Percentiles rank a stretch among this genome's conserved stretches.
Evolutionary conservation across 2,888 invertebrate genomes (phyloP).

Genomic region (Phengaris alcon): DNA sequence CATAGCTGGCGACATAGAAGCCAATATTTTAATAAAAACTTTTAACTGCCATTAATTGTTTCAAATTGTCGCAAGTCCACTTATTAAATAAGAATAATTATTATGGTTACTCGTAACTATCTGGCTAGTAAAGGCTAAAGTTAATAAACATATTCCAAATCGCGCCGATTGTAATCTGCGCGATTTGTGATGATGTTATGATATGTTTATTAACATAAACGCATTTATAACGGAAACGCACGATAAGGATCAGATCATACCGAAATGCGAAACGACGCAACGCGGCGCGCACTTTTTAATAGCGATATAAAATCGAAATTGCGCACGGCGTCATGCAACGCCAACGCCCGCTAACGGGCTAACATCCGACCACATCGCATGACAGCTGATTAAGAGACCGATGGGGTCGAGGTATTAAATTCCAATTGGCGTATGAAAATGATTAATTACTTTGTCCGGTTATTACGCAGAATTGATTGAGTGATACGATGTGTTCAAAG

Average conservation of each 20-base stretch:
- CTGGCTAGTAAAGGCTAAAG: no score
- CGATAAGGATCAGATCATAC: background rate
- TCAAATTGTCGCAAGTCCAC: no score
- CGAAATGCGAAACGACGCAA: background rate
- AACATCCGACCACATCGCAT: background rate
- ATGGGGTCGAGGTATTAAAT: constrained; percentile 62
- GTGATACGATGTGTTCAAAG: constrained; percentile 55
- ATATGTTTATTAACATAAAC: background rate
- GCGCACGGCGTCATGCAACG: background rate
- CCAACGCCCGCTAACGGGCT: background rate
- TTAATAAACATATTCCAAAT: no score
- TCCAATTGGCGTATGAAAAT: constrained; percentile 58
- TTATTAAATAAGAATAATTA: no score
- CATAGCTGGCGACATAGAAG: no score
- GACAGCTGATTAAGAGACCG: constrained; percentile 34
- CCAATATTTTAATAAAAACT: no score
- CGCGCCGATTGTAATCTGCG: no score
- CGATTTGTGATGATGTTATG: no score
- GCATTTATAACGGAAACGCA: background rate
- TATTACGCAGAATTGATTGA: constrained; percentile 70
- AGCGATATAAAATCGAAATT: background rate
- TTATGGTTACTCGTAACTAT: no score
- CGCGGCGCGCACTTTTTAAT: no score
- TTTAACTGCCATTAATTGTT: no score
- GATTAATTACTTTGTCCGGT: constrained; percentile 64